A percentile compares a stretch with the other conserved stretches of the same genome.
Evolutionary conservation across 2,888 invertebrate genomes (phyloP).

Genomic region (Lymantria dispar): DNA sequence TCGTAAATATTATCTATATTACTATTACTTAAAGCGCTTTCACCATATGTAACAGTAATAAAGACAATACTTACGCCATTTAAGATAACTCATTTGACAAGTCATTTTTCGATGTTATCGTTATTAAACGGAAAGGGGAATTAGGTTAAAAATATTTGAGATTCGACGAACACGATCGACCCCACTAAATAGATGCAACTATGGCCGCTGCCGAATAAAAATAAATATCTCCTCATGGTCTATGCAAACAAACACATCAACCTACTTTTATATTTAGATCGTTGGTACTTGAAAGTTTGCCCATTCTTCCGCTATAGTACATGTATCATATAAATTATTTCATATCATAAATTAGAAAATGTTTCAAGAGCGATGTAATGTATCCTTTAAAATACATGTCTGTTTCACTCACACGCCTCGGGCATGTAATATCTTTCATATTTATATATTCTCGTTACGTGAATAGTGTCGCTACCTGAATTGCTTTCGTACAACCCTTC

Average conservation of each 20-base stretch:
- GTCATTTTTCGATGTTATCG: background rate
- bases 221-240: constrained; percentile 66
- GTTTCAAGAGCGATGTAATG: constrained; percentile 14
- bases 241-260: constrained; percentile 59
- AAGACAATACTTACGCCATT: no score
- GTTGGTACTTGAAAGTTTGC: constrained; percentile 44
- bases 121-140: background rate
- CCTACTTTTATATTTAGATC: constrained; percentile 61
- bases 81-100: background rate
- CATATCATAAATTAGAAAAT: constrained; percentile 13
- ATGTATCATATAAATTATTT: constrained; percentile 26
- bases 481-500: constrained; percentile 45
- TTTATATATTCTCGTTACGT: constrained; percentile 40
- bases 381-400: constrained; percentile 10
- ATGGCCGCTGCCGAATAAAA: constrained; percentile 56
- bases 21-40: no score
- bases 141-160: background rate
- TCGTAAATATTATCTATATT: no score
- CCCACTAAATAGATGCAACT: constrained; percentile 33
- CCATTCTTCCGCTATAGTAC: constrained; percentile 37
- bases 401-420: constrained; percentile 13
- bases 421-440: constrained; percentile 28
- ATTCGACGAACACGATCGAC: background rate
- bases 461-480: constrained; percentile 31
- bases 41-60: no score